A percentile compares a stretch with the other conserved stretches of the same genome.
Conservation (phyloP, 2,113 vertebrate genomes). For the Telmatochromis bifrenatus region DNA sequence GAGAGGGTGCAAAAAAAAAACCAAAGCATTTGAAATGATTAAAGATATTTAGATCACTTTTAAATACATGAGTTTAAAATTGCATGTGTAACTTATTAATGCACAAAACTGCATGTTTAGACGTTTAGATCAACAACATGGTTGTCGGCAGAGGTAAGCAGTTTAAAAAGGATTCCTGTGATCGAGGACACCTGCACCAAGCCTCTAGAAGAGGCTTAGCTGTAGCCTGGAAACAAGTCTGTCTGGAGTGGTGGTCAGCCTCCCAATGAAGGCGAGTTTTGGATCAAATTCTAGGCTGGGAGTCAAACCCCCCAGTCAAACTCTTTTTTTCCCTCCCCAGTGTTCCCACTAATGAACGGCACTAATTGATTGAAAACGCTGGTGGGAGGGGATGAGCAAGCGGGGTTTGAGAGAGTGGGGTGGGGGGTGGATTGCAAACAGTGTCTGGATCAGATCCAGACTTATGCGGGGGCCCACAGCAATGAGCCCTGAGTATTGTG, state of each 20-base stretch:
- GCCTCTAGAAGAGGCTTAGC: background rate
- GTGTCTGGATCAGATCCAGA: slow-evolving; percentile 41
- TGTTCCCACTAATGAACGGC: slow-evolving; percentile 60
- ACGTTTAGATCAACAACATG: background rate
- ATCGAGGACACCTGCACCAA: slow-evolving; percentile 25
- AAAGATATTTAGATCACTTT: background rate
- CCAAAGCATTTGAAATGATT: background rate
- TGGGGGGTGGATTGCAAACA: slow-evolving; percentile 6
- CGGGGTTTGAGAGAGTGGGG: slow-evolving; percentile 19
- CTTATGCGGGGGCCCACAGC: slow-evolving; percentile 22
- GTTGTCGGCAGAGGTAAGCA: background rate
- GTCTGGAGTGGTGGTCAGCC: background rate
- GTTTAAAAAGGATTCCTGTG: slow-evolving; percentile 21
- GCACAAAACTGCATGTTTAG: background rate
- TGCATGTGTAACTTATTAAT: background rate
- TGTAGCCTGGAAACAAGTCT: slow-evolving; percentile 16
- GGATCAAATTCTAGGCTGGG: slow-evolving; percentile 36
- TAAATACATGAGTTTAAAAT: background rate
- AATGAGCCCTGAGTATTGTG: background rate
- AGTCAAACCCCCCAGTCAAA: slow-evolving; percentile 61
- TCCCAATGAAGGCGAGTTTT: slow-evolving; percentile 28
- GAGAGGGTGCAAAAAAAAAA: background rate
- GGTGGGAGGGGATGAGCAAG: slow-evolving; percentile 51
- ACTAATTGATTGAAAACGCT: slow-evolving; percentile 71
- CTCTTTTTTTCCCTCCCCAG: slow-evolving; percentile 9